Evolutionary conservation across 2,888 invertebrate species (phyloP).

Genomic region (Metallyticus violacea): DNA sequence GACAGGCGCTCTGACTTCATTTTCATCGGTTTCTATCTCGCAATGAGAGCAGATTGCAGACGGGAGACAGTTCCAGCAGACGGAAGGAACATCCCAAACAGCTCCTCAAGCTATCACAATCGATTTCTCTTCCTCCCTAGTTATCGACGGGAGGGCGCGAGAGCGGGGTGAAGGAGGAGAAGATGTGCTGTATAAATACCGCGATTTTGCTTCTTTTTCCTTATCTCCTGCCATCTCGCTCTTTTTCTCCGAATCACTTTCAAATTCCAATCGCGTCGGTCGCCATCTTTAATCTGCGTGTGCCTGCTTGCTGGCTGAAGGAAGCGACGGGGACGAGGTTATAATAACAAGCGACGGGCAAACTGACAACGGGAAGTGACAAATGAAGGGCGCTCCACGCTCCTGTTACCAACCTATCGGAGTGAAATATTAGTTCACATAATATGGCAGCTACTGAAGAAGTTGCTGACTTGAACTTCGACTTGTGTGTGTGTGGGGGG

Average conservation of each 20-base stretch:
- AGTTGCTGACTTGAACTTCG: background rate
- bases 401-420: background rate
- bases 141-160: background rate
- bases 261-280: slow-evolving; percentile 21
- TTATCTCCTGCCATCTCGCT: background rate
- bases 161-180: background rate
- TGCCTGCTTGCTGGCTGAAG: background rate
- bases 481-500: background rate
- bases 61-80: background rate
- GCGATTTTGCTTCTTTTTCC: background rate
- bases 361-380: slow-evolving; percentile 22
- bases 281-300: slow-evolving; percentile 17
- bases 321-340: background rate
- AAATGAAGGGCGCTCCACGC: slow-evolving; percentile 17
- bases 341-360: slow-evolving; percentile 16
- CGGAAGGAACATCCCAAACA: background rate
- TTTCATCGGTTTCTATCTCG: background rate
- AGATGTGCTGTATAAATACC: slow-evolving; percentile 1
- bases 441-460: background rate
- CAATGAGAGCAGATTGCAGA: background rate
- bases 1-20: background rate
- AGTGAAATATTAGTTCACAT: slow-evolving; percentile 21
- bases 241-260: background rate
- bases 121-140: background rate
- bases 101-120: background rate